Evolutionary conservation across 2,888 invertebrate species (phyloP).

Genomic region (Cephus runcator): DNA sequence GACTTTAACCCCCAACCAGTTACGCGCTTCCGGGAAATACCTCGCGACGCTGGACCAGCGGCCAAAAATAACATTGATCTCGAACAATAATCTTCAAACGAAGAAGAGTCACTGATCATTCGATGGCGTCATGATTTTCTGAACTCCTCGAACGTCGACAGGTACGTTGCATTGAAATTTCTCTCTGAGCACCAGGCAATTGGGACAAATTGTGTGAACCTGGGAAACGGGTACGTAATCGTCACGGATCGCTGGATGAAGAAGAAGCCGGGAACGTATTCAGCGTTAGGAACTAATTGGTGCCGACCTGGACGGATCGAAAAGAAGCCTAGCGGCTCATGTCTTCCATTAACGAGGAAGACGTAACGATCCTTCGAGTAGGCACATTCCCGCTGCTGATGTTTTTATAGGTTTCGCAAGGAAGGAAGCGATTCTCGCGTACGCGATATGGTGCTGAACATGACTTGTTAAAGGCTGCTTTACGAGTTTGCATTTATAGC

Average conservation of each 20-base stretch:
- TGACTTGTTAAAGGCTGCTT: constrained; percentile 39
- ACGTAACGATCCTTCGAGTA: constrained; percentile 42
- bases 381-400: constrained; percentile 32
- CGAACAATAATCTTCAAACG: neutral
- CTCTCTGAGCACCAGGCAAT: neutral
- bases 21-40: neutral
- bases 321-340: constrained; percentile 39
- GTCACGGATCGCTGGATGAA: constrained; percentile 19
- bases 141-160: neutral
- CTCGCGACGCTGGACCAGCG: neutral
- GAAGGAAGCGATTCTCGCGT: constrained; percentile 39
- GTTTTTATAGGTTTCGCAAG: constrained; percentile 45
- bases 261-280: constrained; percentile 27
- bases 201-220: neutral
- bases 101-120: neutral
- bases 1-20: neutral
- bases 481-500: constrained; percentile 21
- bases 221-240: neutral
- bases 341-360: constrained; percentile 46
- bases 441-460: constrained; percentile 38
- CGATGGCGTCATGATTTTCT: neutral
- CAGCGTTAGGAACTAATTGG: constrained; percentile 49
- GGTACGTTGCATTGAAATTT: neutral
- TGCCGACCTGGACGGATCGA: constrained; percentile 39
- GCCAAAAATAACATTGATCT: neutral